Percentiles rank a stretch among this genome's conserved stretches.
Evolutionary conservation across 1,140 invertebrate species (phyloP).

Genomic region (Heliconius eleuchia): DNA sequence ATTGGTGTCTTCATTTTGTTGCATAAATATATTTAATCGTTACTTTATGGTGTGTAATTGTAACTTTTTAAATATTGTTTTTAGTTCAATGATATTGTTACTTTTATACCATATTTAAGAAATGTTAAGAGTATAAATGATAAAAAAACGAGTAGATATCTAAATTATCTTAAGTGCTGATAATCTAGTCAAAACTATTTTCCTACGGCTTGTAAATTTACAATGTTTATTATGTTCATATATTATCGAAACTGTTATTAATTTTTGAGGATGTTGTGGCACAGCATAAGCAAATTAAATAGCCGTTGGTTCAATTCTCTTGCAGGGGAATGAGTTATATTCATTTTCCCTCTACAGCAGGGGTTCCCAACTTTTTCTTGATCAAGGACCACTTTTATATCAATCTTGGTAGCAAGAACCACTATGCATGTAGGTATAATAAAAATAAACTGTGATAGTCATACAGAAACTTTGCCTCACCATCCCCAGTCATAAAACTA

Average conservation of each 20-base stretch:
- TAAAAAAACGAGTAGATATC: not conserved
- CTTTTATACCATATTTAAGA: not conserved
- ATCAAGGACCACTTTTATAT: too few relatives aligned
- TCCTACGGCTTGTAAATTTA: not conserved
- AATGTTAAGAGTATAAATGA: not conserved
- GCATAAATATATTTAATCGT: not conserved
- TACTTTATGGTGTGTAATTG: not conserved
- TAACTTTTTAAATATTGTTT: not conserved
- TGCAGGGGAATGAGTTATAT: too few relatives aligned
- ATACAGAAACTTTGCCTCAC: too few relatives aligned
- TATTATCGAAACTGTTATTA: not conserved
- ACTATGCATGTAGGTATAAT: too few relatives aligned
- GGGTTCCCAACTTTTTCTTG: too few relatives aligned
- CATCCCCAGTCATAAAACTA: too few relatives aligned
- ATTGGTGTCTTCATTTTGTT: not conserved
- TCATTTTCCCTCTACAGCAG: too few relatives aligned
- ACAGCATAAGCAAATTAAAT: too few relatives aligned
- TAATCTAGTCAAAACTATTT: not conserved
- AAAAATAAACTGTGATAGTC: too few relatives aligned
- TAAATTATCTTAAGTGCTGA: conserved; percentile 15
- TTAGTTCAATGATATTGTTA: not conserved
- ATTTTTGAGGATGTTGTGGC: not conserved
- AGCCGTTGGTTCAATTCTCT: too few relatives aligned
- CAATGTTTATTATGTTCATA: not conserved
- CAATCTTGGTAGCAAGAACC: too few relatives aligned